Evolutionary conservation across 2,113 vertebrate genomes (phyloP), one percentile per base, ranked within the genome.

Genomic region (Entomyzon cyanotis): DNA sequence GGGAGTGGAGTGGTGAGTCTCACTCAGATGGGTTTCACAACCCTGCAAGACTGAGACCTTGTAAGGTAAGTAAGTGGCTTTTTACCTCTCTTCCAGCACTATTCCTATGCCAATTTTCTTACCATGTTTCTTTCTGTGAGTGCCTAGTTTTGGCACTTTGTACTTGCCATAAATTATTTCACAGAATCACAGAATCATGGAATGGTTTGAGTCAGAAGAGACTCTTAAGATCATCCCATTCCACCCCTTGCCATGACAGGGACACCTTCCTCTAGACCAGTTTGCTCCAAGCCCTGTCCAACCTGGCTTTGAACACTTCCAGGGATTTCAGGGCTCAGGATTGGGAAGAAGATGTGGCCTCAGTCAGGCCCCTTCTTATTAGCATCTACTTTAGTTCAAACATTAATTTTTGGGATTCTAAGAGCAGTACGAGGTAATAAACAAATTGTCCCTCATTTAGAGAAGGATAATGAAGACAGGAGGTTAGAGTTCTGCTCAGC

Each of bases 1-100:
- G 92, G n/a, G 99, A 99, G 88, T 98, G 98, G 98, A 98, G 97
- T 15, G 98, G 98, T 5, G 88, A 94, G 79, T 95, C 97, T 44
- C 87, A 88, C 59, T 60, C 84, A 28, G 41, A 92, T 70, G 27
- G 10, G 42, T 76, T 65, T 39, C 87, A 50, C 44, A 94, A 97
- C 62, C 55, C 69, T 13, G 84, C 76, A 33, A 97, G 93, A 55
- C 85, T 97, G 71, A 97, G 96, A n/a, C 95, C 95, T 62, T 98
- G 95, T 84, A 98, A 98, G 98, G 99, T 99, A 74, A 95, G 5
- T 47, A 41, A 50, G 59, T 8, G 49, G 23, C 33, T 42, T 85
- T 75, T 65, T 42, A 27, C 27, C 39, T 62, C 62, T 90, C 69
- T 64, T 47, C 42, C 5, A 12, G 68, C 33, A 41, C 42, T 42